Evolutionary conservation across 2,797 vertebrate species (phyloP).

Genomic region (Argentina silus): DNA sequence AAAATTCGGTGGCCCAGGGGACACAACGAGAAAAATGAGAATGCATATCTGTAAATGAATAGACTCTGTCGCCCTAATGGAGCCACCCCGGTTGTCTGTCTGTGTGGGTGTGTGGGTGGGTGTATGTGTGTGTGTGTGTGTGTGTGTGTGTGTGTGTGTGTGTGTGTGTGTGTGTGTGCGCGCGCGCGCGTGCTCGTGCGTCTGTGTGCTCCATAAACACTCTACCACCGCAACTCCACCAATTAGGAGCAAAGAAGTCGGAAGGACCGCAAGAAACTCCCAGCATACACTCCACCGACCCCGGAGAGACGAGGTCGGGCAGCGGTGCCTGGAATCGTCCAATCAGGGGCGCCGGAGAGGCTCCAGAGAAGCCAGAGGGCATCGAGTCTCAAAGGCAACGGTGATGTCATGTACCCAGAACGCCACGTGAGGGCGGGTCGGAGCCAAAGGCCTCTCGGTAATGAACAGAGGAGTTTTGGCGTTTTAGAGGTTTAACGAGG

Average conservation of each 20-base stretch:
- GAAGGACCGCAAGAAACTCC: background rate
- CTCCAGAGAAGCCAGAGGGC: background rate
- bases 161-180: background rate
- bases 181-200: constrained; percentile 8
- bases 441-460: background rate
- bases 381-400: background rate
- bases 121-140: constrained; percentile 6
- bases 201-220: constrained; percentile 12
- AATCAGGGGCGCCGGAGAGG: background rate
- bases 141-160: constrained; percentile 2
- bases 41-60: background rate
- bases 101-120: background rate
- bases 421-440: background rate
- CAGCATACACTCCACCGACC: background rate
- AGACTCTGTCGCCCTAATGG: background rate
- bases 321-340: background rate
- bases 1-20: background rate
- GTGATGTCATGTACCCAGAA: background rate
- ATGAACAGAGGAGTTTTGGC: background rate
- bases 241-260: background rate
- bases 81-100: background rate
- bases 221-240: constrained; percentile 2
- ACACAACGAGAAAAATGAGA: background rate
- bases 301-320: background rate
- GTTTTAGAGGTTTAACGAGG: background rate